A percentile compares a stretch with the other conserved stretches of the same genome.
Conservation (phyloP, 2,888 invertebrate genomes). For the Synergus laeviventris region DNA sequence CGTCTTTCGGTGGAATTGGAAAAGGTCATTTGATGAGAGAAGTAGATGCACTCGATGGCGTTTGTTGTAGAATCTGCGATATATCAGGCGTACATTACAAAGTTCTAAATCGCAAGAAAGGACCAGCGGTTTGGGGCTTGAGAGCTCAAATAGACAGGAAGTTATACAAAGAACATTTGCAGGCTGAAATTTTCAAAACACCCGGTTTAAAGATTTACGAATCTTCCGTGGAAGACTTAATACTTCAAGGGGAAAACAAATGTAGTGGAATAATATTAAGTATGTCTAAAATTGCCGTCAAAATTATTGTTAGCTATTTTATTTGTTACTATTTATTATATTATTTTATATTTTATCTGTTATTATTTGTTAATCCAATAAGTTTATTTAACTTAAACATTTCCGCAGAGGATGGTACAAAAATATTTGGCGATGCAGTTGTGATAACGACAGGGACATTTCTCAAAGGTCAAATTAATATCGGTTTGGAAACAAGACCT, state of each 20-base stretch:
- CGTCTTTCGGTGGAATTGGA: conserved; percentile 94
- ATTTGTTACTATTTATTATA: too few species aligned
- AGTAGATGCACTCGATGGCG: conserved; percentile 91
- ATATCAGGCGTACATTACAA: conserved; percentile 88
- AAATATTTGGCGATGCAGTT: conserved; percentile 81
- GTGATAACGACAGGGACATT: conserved; percentile 94
- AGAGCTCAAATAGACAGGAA: conserved; percentile 91
- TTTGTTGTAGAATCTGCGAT: conserved; percentile 90
- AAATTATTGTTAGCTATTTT: too few species aligned
- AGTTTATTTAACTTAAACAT: conserved; percentile 2
- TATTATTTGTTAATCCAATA: neutral
- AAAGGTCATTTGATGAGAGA: conserved; percentile 93
- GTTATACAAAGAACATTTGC: conserved; percentile 87
- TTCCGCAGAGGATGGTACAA: conserved; percentile 78
- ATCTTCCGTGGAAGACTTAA: conserved; percentile 87
- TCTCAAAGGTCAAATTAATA: conserved; percentile 89
- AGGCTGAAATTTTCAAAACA: conserved; percentile 82
- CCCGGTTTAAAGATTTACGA: conserved; percentile 83
- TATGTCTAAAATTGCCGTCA: conserved; percentile 59
- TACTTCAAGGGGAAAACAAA: conserved; percentile 77
- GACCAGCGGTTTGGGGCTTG: conserved; percentile 93
- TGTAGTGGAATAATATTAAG: conserved; percentile 79
- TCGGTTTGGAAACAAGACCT: conserved; percentile 84
- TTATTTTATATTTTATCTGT: too few species aligned
- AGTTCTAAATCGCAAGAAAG: conserved; percentile 87